Evolutionary conservation across 2,888 invertebrate genomes (phyloP), one percentile per base, ranked within the genome.

Genomic region (Deroplatys truncata): DNA sequence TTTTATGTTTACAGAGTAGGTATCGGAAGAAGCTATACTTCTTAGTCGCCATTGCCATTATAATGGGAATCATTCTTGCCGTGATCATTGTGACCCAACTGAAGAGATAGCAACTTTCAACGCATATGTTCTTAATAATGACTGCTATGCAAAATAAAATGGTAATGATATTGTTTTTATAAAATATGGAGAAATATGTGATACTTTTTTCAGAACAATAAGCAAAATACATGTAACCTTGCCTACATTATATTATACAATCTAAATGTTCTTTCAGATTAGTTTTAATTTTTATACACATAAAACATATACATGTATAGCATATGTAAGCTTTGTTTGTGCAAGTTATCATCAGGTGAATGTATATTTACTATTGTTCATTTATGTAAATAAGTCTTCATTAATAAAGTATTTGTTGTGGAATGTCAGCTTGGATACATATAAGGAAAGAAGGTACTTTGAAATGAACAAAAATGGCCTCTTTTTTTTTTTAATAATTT

Each of bases 21-120:
- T 96, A 96, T 93, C 95, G 97, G 89, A 95, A 95, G 93, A 97
- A 97, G 94, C 95, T 97, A 93, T 95, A 96, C 93, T 95, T 97
- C 91, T 94, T 97, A 91, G 94, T 96, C 91, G 92, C 96, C 89
- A 95, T 97, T 91, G 97, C 95, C 89, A 93, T 95, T 91, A 94
- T 97, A 91, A 93, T 97, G 92, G 95, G 95, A 90, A 95, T 96
- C 91, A 93, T 97, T 92, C 94, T 97, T 92, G 95, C 96, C 90
- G 96, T 96, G 88, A 95, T 97, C 94, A 95, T 96, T 13, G 86
- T 90, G 10, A 89, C 89, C 15, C 85, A 90, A 35, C 84, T 91
- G 82, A 90, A 90, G 85, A 89, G 90, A 49, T 91, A 91, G 90
- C 90, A 89, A 86, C 43, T 88, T 35, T 88, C 8, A 49, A 20